A percentile compares a stretch with the other conserved stretches of the same genome.
phyloP scores from a whole-genome alignment of 2,797 vertebrate genomes.

The Aselliscus stoliczkanus region DNA sequence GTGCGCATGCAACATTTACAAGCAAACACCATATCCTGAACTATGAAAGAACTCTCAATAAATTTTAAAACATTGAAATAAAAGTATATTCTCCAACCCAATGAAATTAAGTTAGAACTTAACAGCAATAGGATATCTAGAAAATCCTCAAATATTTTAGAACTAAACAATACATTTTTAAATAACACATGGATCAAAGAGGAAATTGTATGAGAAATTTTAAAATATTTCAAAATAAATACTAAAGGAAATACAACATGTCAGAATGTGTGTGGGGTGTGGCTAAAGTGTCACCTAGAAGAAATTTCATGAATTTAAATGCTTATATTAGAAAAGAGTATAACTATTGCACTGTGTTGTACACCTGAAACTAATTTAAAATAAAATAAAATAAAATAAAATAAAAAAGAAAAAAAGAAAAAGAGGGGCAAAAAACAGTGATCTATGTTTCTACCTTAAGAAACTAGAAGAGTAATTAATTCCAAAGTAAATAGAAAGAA shows the following conservation, averaged over 20 bases:
- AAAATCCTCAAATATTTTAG: slow-evolving; percentile 1
- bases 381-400: no score
- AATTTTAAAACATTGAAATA: slow-evolving; percentile 12
- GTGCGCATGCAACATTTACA: neutral
- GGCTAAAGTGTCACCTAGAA: neutral
- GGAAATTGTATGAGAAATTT: neutral
- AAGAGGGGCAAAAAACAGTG: neutral
- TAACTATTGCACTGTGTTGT: no score
- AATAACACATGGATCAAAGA: neutral
- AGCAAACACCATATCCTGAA: neutral
- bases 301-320: neutral
- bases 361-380: no score
- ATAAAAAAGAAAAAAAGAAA: no score
- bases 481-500: neutral
- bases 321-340: neutral
- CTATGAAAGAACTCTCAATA: neutral
- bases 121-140: neutral
- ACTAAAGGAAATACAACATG: neutral
- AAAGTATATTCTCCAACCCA: neutral
- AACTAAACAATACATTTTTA: neutral
- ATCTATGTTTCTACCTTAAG: neutral
- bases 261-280: neutral
- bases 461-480: neutral
- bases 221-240: slow-evolving; percentile 17
- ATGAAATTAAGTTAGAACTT: neutral